Evolutionary conservation across 2,888 invertebrate genomes (phyloP), one percentile per base, ranked within the genome.

Genomic region (Cantharis nigra): DNA sequence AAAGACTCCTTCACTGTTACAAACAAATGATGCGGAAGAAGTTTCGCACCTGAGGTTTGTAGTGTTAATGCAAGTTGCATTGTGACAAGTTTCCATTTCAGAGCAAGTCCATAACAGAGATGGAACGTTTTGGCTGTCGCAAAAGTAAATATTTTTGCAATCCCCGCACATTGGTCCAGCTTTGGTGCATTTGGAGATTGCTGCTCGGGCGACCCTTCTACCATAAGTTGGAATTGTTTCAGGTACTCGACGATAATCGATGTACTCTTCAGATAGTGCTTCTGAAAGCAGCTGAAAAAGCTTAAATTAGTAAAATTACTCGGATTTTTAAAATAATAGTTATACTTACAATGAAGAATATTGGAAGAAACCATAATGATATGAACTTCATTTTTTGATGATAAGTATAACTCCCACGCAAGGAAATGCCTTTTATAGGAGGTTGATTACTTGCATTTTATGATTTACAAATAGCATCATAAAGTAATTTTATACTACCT

Each of bases 1-100:
- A 71, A 28, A 75, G 5, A 71, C 13, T 16, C 75, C 75, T 33
- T 71, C 70, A 4, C 4, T 14, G 5, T 18, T 26, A n/a, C 75
- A 75, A 16, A 9, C 23, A 67, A 67, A 67, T 23, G 7, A 1
- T 9, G 9, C 0, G 4, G 0, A 9, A 3, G 3, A 2, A 13
- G 7, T 9, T 0, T 2, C 9, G 16, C 65, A 67, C 0, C 3
- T 4, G 2, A 11, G n/a, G 1, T 13, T 4, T 13, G n/a, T 0
- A 9, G 0, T 23, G 3, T 0, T 9, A n/a, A 5, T 0, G n/a
- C 65, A 67, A 0, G 0, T 9, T 20, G 23, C 23, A 0, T 23
- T 9, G 11, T 63, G 16, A 62, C 71, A 71, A 26, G 63, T 71
- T 14, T 14, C 13, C 2, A 0, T 7, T 7, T 1, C 13, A 11